A percentile compares a stretch with the other conserved stretches of the same genome.
phyloP scores from a whole-genome alignment of 2,113 vertebrate species.

The Campylomormyrus numenius region DNA sequence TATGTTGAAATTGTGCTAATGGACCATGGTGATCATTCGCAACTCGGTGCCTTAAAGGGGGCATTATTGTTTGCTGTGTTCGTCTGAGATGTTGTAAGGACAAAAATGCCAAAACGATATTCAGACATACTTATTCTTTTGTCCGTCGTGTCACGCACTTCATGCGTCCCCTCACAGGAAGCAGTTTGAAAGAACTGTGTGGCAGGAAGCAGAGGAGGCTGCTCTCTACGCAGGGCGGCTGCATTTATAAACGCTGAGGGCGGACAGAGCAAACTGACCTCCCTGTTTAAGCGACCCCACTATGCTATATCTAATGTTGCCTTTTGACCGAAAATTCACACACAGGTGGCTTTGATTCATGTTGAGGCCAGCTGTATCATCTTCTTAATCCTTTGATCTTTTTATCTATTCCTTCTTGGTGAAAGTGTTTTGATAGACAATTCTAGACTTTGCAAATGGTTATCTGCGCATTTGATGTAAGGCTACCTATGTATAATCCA shows the following conservation, averaged over 20 bases:
- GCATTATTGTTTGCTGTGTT: background rate
- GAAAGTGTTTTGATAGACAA: background rate
- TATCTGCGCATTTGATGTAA: background rate
- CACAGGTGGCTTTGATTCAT: background rate
- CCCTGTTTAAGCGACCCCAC: background rate
- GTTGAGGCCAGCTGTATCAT: background rate
- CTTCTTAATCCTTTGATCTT: background rate
- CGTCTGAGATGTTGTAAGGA: background rate
- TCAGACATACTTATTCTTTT: background rate
- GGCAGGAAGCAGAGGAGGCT: background rate
- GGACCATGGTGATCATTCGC: background rate
- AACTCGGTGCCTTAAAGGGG: background rate
- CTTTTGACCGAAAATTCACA: background rate
- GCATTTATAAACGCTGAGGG: background rate
- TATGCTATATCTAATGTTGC: background rate
- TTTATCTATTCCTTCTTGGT: background rate
- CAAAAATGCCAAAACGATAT: background rate
- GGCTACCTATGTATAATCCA: background rate
- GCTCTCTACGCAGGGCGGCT: background rate
- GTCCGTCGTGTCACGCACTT: background rate
- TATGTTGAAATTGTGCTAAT: background rate
- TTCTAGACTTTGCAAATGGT: background rate
- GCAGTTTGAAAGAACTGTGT: background rate
- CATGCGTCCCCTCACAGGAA: background rate
- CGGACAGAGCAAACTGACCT: background rate